Percentiles rank a stretch among this genome's conserved stretches.
phyloP scores from a whole-genome alignment of 2,797 vertebrate species.

The Enteromius argenteus region DNA sequence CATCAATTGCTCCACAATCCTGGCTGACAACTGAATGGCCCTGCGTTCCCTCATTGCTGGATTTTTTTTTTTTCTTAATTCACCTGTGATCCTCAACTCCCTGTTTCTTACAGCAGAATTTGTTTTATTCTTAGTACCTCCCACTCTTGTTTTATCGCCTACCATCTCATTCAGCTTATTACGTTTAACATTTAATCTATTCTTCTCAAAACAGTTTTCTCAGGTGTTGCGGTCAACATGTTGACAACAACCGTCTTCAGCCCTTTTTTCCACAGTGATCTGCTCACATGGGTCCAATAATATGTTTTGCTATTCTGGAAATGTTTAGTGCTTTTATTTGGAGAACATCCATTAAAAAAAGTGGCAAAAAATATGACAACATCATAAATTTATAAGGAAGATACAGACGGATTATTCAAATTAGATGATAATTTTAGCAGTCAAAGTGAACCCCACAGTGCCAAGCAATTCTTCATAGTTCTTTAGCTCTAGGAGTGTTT shows the following conservation, averaged over 20 bases:
- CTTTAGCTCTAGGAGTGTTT: slow-evolving; percentile 42
- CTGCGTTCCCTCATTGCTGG: slow-evolving; percentile 27
- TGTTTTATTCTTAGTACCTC: slow-evolving; percentile 33
- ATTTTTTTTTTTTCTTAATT: slow-evolving; percentile 21
- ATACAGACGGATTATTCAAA: slow-evolving; percentile 53
- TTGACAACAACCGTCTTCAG: not conserved
- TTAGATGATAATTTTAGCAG: slow-evolving; percentile 34
- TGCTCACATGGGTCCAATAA: not conserved
- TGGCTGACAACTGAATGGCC: slow-evolving; percentile 48
- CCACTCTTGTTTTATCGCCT: slow-evolving; percentile 18
- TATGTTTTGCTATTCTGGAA: not conserved
- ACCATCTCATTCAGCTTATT: slow-evolving; percentile 41
- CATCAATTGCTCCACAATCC: slow-evolving; percentile 52
- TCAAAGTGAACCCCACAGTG: slow-evolving; percentile 25
- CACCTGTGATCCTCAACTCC: slow-evolving; percentile 15
- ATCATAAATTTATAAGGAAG: slow-evolving; percentile 32
- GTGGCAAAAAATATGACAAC: not conserved
- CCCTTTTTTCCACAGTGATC: not conserved
- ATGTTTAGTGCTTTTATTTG: slow-evolving; percentile 13
- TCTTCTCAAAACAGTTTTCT: slow-evolving; percentile 6
- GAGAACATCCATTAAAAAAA: not conserved
- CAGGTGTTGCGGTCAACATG: not conserved
- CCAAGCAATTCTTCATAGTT: slow-evolving; percentile 14
- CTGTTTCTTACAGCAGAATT: slow-evolving; percentile 20
- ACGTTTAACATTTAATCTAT: slow-evolving; percentile 40